Evolutionary conservation across 2,888 invertebrate species (phyloP).

Genomic region (Biston stratarius): DNA sequence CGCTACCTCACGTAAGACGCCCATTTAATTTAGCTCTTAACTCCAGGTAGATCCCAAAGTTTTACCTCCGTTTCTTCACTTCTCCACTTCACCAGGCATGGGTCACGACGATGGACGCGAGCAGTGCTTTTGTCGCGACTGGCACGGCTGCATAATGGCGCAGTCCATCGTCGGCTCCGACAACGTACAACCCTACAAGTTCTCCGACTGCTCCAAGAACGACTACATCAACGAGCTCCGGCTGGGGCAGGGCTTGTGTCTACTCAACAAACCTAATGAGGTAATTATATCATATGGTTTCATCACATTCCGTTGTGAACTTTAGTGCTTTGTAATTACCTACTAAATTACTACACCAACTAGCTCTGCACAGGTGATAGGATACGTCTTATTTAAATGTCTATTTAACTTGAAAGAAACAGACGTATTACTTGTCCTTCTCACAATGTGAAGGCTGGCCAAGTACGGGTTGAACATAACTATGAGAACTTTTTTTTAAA

Average conservation of each 20-base stretch:
- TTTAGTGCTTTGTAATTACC: neutral
- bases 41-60: too few relatives aligned
- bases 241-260: constrained; percentile 95
- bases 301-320: neutral
- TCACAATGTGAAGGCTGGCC: too few relatives aligned
- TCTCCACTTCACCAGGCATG: constrained; percentile 64
- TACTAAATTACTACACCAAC: neutral
- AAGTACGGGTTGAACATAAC: too few relatives aligned
- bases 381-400: too few relatives aligned
- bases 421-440: too few relatives aligned
- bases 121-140: constrained; percentile 96
- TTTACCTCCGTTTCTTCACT: too few relatives aligned
- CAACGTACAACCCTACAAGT: constrained; percentile 98
- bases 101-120: constrained; percentile 97
- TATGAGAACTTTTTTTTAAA: too few relatives aligned
- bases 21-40: too few relatives aligned
- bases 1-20: too few relatives aligned
- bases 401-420: too few relatives aligned
- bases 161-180: constrained; percentile 96
- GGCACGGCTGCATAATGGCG: constrained; percentile 99
- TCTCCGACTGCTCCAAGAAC: constrained; percentile 97
- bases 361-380: neutral
- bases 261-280: constrained; percentile 97
- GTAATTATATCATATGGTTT: constrained; percentile 67
- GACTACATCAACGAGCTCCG: constrained; percentile 96